A percentile compares a stretch with the other conserved stretches of the same genome.
Evolutionary conservation across 2,888 invertebrate species (phyloP).

Genomic region (Dinocampus coccinellae): DNA sequence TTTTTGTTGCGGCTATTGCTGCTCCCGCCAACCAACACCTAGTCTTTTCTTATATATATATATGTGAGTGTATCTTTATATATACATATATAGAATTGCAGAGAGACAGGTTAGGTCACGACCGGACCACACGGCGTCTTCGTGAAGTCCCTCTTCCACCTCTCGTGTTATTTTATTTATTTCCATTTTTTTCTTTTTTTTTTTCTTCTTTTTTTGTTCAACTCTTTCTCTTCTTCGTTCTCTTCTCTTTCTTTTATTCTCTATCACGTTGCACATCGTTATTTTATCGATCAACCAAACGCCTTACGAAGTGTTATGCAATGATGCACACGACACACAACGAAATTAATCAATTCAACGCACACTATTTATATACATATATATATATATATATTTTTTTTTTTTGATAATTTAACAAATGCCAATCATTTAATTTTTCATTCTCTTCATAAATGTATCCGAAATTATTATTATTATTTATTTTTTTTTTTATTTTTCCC

Average conservation of each 20-base stretch:
- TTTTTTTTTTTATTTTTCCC: not conserved
- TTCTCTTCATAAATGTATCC: no score
- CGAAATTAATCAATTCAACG: not conserved
- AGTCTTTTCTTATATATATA: constrained; percentile 45
- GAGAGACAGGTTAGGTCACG: constrained; percentile 61
- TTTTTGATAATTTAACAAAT: not conserved
- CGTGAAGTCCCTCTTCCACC: not conserved
- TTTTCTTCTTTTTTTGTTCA: not conserved
- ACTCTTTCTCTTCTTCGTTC: not conserved
- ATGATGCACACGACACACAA: not conserved
- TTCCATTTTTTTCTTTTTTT: not conserved
- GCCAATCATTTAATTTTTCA: no score
- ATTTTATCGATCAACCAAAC: not conserved
- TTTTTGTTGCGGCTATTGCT: not conserved
- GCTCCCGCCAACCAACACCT: constrained; percentile 19
- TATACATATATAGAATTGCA: not conserved
- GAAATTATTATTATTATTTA: no score
- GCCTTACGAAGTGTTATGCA: not conserved
- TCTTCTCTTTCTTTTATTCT: not conserved
- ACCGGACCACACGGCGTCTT: constrained; percentile 38
- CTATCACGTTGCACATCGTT: not conserved
- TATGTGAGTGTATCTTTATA: not conserved
- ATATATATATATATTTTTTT: not conserved
- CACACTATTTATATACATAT: not conserved
- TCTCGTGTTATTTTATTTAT: not conserved